Percentiles rank a stretch among this genome's conserved stretches.
phyloP scores from a whole-genome alignment of 2,113 vertebrate genomes.

The Beaufortia kweichowensis region DNA sequence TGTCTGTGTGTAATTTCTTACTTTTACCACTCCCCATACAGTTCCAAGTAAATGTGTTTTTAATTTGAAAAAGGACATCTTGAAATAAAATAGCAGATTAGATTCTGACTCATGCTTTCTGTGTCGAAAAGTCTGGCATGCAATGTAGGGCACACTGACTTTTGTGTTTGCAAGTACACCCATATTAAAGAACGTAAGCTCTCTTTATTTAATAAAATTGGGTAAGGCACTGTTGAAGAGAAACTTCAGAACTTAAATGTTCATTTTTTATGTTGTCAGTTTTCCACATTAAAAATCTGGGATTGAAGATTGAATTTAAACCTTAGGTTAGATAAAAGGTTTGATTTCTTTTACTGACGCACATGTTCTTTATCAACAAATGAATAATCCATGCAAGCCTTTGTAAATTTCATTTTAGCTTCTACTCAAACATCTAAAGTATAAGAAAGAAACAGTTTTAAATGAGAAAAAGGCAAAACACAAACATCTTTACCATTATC shows the following conservation, averaged over 20 bases:
- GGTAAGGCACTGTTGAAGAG: background rate
- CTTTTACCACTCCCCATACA: background rate
- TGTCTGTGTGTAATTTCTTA: background rate
- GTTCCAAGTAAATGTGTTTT: slow-evolving; percentile 20
- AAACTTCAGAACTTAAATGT: background rate
- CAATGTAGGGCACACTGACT: background rate
- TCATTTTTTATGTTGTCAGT: too few relatives aligned
- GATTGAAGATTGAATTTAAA: too few relatives aligned
- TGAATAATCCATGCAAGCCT: too few relatives aligned
- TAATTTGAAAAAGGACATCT: slow-evolving; percentile 1
- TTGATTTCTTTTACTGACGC: too few relatives aligned
- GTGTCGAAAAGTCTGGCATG: background rate
- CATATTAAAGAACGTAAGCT: background rate
- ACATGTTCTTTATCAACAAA: too few relatives aligned
- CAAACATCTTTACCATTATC: too few relatives aligned
- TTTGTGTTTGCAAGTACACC: slow-evolving; percentile 12
- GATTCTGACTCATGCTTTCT: slow-evolving; percentile 14
- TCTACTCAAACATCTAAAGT: too few relatives aligned
- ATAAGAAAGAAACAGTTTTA: too few relatives aligned
- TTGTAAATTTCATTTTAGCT: too few relatives aligned
- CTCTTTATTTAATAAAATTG: background rate
- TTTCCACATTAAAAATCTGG: too few relatives aligned
- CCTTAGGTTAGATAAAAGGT: too few relatives aligned
- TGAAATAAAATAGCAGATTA: background rate
- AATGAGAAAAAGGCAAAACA: too few relatives aligned